Conservation (phyloP, 2,113 vertebrate genomes). For the Chlorocebus sabaeus region DNA sequence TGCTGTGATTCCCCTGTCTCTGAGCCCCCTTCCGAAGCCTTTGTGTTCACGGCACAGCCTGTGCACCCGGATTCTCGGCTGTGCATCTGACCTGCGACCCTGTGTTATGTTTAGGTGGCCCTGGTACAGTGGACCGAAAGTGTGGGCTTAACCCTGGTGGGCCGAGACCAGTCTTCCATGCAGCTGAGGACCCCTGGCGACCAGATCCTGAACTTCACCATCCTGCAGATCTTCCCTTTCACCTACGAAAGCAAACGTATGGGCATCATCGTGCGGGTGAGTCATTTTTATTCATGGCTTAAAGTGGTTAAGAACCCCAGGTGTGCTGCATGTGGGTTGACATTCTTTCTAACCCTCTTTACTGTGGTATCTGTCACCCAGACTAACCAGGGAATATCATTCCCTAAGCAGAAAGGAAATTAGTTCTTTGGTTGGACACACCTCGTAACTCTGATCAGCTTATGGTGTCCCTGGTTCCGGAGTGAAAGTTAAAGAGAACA, state of each 20-base stretch:
- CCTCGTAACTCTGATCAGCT: accelerated
- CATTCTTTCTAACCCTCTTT: neutral
- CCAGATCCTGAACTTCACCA: constrained; percentile 98
- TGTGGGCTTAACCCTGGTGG: constrained; percentile 95
- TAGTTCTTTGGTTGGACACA: accelerated
- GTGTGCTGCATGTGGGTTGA: accelerated
- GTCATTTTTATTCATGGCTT: neutral
- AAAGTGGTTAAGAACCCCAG: accelerated
- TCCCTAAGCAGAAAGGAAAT: neutral
- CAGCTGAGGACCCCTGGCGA: constrained; percentile 99
- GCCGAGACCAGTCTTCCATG: constrained; percentile 96
- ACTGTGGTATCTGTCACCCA: accelerated
- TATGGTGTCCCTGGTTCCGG: neutral
- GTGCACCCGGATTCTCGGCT: neutral
- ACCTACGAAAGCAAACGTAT: constrained; percentile 99
- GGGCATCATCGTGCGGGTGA: constrained; percentile 96
- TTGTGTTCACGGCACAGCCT: neutral
- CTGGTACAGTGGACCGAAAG: constrained; percentile 99
- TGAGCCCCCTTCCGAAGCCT: neutral
- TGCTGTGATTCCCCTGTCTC: neutral
- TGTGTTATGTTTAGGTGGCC: constrained; percentile 88
- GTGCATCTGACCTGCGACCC: constrained; percentile 43
- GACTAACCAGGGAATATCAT: accelerated
- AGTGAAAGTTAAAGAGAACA: neutral
- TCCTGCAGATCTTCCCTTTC: constrained; percentile 98